A percentile compares a stretch with the other conserved stretches of the same genome.
These are phyloP conservation scores for Monopterus albus DNA, from an alignment of 2,113 vertebrate genomes.

Conservation along the genomic window DNA sequence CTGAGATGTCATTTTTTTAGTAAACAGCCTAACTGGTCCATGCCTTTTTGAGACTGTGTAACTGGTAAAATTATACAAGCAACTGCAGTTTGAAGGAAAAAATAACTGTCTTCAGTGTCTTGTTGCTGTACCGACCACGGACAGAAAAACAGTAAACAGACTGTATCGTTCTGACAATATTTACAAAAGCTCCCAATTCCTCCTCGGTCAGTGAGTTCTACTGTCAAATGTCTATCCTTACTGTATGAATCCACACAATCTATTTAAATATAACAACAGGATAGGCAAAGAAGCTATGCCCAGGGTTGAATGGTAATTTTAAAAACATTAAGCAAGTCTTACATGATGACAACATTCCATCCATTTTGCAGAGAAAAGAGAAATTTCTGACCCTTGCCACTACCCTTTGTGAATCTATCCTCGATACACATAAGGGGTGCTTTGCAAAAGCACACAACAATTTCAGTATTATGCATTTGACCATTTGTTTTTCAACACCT, in stretches of 20 bases:
- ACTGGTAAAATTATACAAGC: conserved; percentile 33
- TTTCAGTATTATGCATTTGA: conserved; percentile 54
- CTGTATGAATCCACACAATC: conserved; percentile 2
- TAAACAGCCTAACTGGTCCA: conserved; percentile 44
- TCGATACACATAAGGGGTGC: conserved; percentile 40
- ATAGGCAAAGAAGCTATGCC: conserved; percentile 1
- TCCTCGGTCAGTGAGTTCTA: not conserved
- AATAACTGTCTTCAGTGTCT: not conserved
- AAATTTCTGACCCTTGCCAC: conserved; percentile 48
- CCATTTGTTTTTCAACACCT: conserved; percentile 69
- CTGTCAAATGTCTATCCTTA: not conserved
- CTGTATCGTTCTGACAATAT: conserved; percentile 3
- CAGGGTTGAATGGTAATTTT: conserved; percentile 11
- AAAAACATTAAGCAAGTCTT: conserved; percentile 1
- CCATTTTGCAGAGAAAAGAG: conserved; percentile 25
- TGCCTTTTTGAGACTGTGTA: conserved; percentile 24
- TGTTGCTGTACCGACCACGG: not conserved
- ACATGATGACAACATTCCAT: conserved; percentile 23
- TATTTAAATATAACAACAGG: conserved; percentile 5
- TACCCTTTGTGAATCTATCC: conserved; percentile 16
- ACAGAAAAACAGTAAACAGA: not conserved
- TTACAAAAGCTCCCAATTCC: not conserved
- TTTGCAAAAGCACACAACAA: conserved; percentile 34
- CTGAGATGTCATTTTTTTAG: conserved; percentile 25
- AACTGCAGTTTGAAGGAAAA: not conserved